Evolutionary conservation across 2,888 invertebrate species (phyloP), one percentile per base, ranked within the genome.

Genomic region (Drosophila kuntzei): DNA sequence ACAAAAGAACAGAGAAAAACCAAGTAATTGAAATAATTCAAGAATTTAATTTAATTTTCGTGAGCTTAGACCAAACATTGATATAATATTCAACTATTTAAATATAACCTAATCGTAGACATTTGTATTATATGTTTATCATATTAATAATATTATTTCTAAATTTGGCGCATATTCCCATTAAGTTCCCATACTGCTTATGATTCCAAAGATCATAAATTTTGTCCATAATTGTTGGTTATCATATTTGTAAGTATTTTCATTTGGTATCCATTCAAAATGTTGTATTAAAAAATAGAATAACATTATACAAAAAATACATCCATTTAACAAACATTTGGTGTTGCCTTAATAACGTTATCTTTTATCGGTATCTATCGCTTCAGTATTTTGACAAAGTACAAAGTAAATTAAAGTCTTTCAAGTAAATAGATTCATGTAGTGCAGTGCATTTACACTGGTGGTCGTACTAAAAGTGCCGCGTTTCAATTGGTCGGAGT

Each of bases 301-400:
- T 75, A 87, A 78, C 83, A 88, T 82, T 63, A 86, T 82, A 87
- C 88, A 82, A 82, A 87, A 82, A 82, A 82, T 82, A 82, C 86
- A 83, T 76, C 65, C 54, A 70, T 71, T 79, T 64, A 82, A 82
- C 68, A 79, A 76, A 71, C 60, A 61, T 72, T 86, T 87, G 83
- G 86, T 60, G 63, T 78, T 84, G 63, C 65, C 75, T 79, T 64
- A 65, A 61, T 61, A 73, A 67, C 54, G 25, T 57, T 32, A 49
- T 58, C 27, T 12, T 44, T 61, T 25, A 46, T 61, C 55, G 14
- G 27, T 55, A 58, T 63, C 62, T 65, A 62, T 84, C 75, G 44
- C 53, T 66, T 71, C 55, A 63, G 66, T 67, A 65, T 53, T 39
- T 63, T 74, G 83, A 44, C 54, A 55, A 43, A 53, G 41, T 53